phyloP scores from a whole-genome alignment of 2,888 invertebrate species.

The Alviniconcha strummeri region DNA sequence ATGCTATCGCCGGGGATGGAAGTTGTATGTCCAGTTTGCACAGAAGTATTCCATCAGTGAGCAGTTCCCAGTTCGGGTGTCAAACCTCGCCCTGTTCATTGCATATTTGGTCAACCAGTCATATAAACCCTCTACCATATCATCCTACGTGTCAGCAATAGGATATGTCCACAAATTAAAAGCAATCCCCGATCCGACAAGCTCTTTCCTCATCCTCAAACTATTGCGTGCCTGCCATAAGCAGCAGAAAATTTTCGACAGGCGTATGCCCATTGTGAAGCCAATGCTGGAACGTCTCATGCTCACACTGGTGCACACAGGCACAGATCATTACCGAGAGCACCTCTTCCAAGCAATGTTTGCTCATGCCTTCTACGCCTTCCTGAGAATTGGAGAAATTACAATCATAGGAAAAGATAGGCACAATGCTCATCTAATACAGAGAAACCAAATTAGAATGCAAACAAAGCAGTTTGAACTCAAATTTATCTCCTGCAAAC shows the following conservation, averaged over 20 bases:
- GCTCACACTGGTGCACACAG: background rate
- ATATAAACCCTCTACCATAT: background rate
- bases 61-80: background rate
- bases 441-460: too few relatives aligned
- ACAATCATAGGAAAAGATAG: background rate
- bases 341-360: background rate
- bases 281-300: background rate
- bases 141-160: slow-evolving; percentile 1
- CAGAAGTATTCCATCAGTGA: background rate
- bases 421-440: background rate
- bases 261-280: background rate
- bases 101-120: background rate
- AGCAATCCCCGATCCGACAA: background rate
- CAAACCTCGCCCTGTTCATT: background rate
- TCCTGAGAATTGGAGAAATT: background rate
- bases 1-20: background rate
- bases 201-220: background rate
- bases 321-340: background rate
- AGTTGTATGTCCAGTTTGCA: background rate
- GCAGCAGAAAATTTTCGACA: background rate
- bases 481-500: background rate
- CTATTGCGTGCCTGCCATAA: background rate
- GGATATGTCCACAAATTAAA: background rate
- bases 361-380: background rate
- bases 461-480: background rate